Base-by-base conservation (phyloP, 1,140 invertebrate genomes). In the Trigoniulus corallinus region DNA sequence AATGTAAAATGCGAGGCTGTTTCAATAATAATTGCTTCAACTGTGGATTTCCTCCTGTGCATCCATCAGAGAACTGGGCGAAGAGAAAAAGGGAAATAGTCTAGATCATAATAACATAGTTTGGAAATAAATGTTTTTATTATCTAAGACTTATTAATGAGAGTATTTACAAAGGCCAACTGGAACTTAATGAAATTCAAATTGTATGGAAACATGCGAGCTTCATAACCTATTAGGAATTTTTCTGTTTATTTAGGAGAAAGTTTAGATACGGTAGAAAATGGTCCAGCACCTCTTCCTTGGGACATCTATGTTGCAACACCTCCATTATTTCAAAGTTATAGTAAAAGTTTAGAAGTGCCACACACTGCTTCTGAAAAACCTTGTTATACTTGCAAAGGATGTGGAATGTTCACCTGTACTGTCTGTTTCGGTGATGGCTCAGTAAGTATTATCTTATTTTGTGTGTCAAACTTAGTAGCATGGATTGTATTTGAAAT, bases 321-420 rank as follows among this genome's bases (percentile, higher is more conserved):
- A 21, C 57, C 64, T 1, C 55, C 62, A 24, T 55, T 67, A 53
- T 77, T 77, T 55, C 59, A 66, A 50, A 64, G 70, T 54, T 63
- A 68, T 51, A 65, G 67, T 12, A 64, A 67, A 47, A 54, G 67
- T 0, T 53, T 74, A 1, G 67, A 69, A 59, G 73, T 77, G 1
- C 76, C 76, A 23, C 72, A 76, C 56, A 77, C 76, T 15, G 68
- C 72, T 2, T 70, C 67, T 4, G 64, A 75, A 13, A 76, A 75
- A 57, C 61, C 67, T 1, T 77, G 75, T 58, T 73, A 76, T 58
- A 58, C 64, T 3, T 77, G 75, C 56, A 61, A 63, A 50, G 71
- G 70, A 1, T 61, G 63, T 4, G 75, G 74, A 1, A 65, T 64
- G 22, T 60, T 72, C 4, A 60, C 62, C n/a, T 77, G 74, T 59